Conservation (phyloP, 2,113 vertebrate species). For the Hyla sarda region DNA sequence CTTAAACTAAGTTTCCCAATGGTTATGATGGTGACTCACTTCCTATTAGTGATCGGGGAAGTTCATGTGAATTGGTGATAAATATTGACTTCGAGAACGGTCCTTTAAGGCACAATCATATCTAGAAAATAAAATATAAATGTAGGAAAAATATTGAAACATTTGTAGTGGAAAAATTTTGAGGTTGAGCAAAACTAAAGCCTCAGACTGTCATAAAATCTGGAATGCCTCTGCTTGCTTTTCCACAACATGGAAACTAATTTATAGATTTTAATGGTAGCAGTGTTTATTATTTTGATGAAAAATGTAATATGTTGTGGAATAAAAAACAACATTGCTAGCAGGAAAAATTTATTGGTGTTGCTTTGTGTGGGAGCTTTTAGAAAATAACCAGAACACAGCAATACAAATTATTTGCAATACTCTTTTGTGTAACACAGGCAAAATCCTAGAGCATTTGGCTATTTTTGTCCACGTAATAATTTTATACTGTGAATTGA, state of each 20-base stretch:
- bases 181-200: background rate
- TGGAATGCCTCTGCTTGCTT: background rate
- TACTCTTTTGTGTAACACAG: slow-evolving; percentile 16
- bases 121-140: background rate
- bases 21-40: no score
- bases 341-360: slow-evolving; percentile 4
- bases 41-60: no score
- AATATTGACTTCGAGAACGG: no score
- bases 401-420: slow-evolving; percentile 26
- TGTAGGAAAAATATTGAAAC: background rate
- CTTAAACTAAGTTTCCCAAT: no score
- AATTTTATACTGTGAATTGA: slow-evolving; percentile 52
- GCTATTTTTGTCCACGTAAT: slow-evolving; percentile 47
- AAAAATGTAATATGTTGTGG: background rate
- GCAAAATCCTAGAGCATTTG: slow-evolving; percentile 42
- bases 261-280: background rate
- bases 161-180: background rate
- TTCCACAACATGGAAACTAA: background rate
- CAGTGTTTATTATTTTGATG: background rate
- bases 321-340: no score
- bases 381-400: slow-evolving; percentile 28
- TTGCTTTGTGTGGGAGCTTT: slow-evolving; percentile 20
- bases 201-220: background rate
- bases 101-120: no score
- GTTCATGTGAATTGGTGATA: no score